Base-by-base conservation (phyloP, 2,797 vertebrate species). In the Takifugu ocellatus region DNA sequence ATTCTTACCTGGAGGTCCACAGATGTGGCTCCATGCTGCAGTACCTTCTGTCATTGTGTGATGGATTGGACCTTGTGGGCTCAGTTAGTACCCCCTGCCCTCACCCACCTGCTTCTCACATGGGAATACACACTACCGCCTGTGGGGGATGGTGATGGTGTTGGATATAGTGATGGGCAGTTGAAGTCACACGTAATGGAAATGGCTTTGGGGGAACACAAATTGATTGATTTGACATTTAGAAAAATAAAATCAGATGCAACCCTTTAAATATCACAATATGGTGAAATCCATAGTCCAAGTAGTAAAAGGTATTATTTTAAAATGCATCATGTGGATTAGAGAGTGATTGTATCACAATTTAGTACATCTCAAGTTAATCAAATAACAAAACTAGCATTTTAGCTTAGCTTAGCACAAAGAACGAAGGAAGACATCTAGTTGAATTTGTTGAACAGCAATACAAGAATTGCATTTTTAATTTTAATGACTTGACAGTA, bases 1-100 rank as follows among this genome's bases (percentile, higher is more conserved):
- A 56, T 76, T 73, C 54, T 74, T 77, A 84, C 85, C 81, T 75
- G 72, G 51, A 66, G 79, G 81, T 73, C 74, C 77, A 86, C 92
- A 94, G 89, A 93, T 94, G 92, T 77, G 88, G 66, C 72, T 88
- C 63, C 83, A 71, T 89, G 91, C 91, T 94, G 89, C 87, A 85
- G 86, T 83, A 89, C 79, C 75, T 85, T 50, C 77, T 89, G 86
- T 86, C 86, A 81, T 63, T 49, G 56, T 63, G 83, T 90, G 82
- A 91, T 92, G 78, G 88, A 90, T 87, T 72, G 84, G 74, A 68
- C 75, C 75, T 39, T 64, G 74, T 79, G 84, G 83, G 79, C 71
- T 73, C 63, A 71, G 79, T 70, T 33, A 9, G 56, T 74, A 69
- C 70, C 78, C 85, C 66, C 74, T 84, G 69, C 76, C 75, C 86